Evolutionary conservation across 2,888 invertebrate species (phyloP), one percentile per base, ranked within the genome.

Genomic region (Melangyna quadrimaculata): DNA sequence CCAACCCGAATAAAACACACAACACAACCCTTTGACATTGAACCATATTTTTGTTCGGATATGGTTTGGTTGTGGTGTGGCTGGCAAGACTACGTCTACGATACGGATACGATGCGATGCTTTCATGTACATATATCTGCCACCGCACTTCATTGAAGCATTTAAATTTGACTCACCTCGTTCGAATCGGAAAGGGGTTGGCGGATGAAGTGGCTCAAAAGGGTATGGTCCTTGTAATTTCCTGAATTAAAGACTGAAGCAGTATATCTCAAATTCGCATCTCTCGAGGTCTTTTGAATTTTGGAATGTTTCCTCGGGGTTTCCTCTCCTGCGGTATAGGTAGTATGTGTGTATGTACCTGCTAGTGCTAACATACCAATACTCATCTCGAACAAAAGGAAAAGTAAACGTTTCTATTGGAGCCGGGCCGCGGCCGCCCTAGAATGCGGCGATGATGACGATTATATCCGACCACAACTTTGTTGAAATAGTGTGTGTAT

Each of bases 21-120:
- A 71, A 73, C 74, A 59, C 77, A 86, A 73, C 86, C 86, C 86
- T 81, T 81, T 86, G 86, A 78, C 81, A 86, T 86, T 78, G 86
- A 86, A 86, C 77, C 81, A 86, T 81, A 81, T 86, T 78, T 45
- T 4, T 7, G 3, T n/a, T 45, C 6, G 48, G n/a, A 24, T 14
- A n/a, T n/a, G n/a, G n/a, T n/a, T n/a, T n/a, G 57, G 19, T 59
- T 22, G 8, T 37, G 59, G 59, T 37, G 22, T 19, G 37, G 17
- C 43, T 9, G 8, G n/a, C n/a, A n/a, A n/a, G n/a, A n/a, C n/a
- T 12, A 22, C 14, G 14, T 51, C 51, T 51, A 51, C n/a, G 9
- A 19, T 48, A 12, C 14, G 12, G 12, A n/a, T n/a, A 14, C 22
- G 22, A 37, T 17, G 29, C 32, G 40, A 61, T 40, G 27, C 61